These are phyloP conservation scores for Lytechinus variegatus DNA, from an alignment of 35 echinoderm and acorn worm genomes.

Conservation along the genomic window DNA sequence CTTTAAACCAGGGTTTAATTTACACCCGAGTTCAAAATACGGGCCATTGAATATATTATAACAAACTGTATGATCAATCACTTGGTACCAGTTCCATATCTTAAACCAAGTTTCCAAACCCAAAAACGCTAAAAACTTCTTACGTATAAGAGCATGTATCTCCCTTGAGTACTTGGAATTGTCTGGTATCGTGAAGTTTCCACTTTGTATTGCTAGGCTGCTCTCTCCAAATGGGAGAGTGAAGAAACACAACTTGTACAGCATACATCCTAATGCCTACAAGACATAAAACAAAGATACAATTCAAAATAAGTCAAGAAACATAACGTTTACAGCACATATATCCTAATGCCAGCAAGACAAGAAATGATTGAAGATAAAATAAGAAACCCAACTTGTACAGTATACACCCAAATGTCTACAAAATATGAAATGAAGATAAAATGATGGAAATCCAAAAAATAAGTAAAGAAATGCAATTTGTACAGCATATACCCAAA, in stretches of 20 bases:
- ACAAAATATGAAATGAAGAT: no score
- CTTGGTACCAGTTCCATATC: no score
- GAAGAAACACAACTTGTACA: conserved; percentile 98
- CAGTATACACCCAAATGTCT: no score
- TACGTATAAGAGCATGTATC: conserved; percentile 93
- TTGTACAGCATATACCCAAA: no score
- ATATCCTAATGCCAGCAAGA: conserved; percentile 84
- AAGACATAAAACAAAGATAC: not conserved
- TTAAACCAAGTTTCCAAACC: no score
- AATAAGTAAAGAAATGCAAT: no score
- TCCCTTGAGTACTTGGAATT: conserved; percentile 80
- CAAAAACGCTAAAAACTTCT: not conserved
- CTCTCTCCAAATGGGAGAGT: conserved; percentile 98
- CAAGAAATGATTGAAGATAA: not conserved
- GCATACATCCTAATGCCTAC: conserved; percentile 95
- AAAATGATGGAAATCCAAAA: no score
- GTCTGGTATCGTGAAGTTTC: conserved; percentile 95
- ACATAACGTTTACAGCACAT: conserved; percentile 82
- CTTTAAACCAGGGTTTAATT: no score
- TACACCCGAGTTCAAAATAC: no score
- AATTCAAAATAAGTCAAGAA: not conserved
- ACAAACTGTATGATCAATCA: no score
- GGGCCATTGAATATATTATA: no score
- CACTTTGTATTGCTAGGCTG: conserved; percentile 90
- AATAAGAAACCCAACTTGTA: no score